A percentile compares a stretch with the other conserved stretches of the same genome.
These are phyloP conservation scores for Hemithea aestivaria DNA, from an alignment of 2,888 invertebrate species.

Conservation along the genomic window DNA sequence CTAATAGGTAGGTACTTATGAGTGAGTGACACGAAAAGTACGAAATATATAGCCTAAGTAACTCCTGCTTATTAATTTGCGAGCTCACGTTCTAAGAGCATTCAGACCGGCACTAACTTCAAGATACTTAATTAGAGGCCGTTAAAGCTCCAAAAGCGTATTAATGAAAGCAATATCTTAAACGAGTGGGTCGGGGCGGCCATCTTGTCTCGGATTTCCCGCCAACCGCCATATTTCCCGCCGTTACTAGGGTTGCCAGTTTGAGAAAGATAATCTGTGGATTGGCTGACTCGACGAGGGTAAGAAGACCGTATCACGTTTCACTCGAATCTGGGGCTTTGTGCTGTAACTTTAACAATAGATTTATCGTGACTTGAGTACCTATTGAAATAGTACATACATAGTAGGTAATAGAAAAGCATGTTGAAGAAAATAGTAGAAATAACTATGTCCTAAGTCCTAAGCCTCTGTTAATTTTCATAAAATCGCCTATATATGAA, in stretches of 20 bases:
- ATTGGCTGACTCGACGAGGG: constrained; percentile 46
- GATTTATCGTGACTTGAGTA: no score
- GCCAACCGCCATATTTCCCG: constrained; percentile 39
- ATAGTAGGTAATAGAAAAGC: no score
- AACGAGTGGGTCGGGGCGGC: constrained; percentile 41
- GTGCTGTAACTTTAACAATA: no score
- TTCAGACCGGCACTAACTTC: constrained; percentile 18
- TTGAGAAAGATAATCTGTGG: constrained; percentile 61
- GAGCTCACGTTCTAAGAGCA: constrained; percentile 7
- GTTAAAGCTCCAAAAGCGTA: constrained; percentile 33
- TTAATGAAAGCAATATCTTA: constrained; percentile 45
- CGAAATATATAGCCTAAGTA: no score
- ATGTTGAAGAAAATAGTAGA: no score
- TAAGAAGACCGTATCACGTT: constrained; percentile 46
- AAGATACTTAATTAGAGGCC: constrained; percentile 34
- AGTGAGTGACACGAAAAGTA: no score
- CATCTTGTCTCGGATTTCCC: constrained; percentile 60
- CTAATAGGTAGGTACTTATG: no score
- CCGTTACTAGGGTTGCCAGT: constrained; percentile 39
- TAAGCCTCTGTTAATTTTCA: no score
- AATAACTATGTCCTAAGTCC: no score
- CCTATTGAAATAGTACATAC: no score
- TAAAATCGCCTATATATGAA: no score
- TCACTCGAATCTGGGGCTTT: constrained; percentile 22
- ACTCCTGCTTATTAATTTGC: constrained; percentile 2